These are phyloP conservation scores for Chionis minor DNA, from an alignment of 2,113 vertebrate genomes.

Conservation along the genomic window DNA sequence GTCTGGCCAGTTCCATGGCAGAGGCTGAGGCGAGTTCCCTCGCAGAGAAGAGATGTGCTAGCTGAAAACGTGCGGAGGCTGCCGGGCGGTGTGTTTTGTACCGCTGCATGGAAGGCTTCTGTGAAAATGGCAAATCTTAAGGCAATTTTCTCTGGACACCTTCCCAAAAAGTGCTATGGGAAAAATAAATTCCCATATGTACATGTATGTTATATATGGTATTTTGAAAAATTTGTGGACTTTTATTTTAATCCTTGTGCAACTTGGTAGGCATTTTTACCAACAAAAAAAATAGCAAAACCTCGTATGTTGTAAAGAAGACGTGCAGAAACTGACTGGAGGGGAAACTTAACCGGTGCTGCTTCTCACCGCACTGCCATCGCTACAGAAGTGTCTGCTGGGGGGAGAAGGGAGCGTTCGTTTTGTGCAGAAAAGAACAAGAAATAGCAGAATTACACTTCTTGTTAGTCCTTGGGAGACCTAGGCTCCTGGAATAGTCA, in stretches of 20 bases:
- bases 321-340: neutral
- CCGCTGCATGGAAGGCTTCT: neutral
- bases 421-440: neutral
- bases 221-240: neutral
- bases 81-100: neutral
- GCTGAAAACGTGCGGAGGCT: neutral
- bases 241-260: neutral
- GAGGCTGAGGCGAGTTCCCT: neutral
- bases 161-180: neutral
- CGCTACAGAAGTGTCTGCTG: neutral
- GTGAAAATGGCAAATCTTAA: neutral
- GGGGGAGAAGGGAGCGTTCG: fast-evolving
- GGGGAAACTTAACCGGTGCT: neutral
- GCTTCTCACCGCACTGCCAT: neutral
- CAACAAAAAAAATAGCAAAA: neutral
- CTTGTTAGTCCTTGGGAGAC: neutral
- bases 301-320: neutral
- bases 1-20: neutral
- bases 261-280: neutral
- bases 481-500: neutral
- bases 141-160: neutral
- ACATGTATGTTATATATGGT: neutral
- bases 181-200: neutral
- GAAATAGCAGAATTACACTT: neutral
- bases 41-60: neutral